Base-by-base conservation (phyloP, 2,888 invertebrate species). In the Liopterus haemorrhoidalis region DNA sequence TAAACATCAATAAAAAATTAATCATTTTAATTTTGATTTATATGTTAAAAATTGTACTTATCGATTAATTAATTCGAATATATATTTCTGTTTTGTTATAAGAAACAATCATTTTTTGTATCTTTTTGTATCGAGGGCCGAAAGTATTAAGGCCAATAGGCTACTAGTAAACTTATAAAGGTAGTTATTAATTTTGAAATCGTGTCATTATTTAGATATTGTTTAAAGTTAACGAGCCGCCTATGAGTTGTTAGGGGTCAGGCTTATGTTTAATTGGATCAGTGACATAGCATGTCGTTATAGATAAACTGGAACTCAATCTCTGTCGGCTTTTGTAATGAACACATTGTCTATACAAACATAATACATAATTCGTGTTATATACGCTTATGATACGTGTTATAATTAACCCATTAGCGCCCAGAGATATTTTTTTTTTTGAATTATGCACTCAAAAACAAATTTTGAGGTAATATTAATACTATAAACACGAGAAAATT, bases 281-380 rank as follows among this genome's bases (percentile, higher is more conserved):
- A 37, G 44, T 21, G 30, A 44, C 44, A 28, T 38, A 28, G 44
- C 38, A 37, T 44, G 44, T 38, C 30, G 28, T 21, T 30, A 30
- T 31, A 22, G 22, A 37, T 22, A 38, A 44, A 44, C 38, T 44
- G 44, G 44, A 44, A 44, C 30, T 44, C 44, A 44, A 44, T 44
- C 44, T 44, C 24, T 44, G 44, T 44, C 30, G 33, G 12, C 15
- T 22, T 40, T 16, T 3, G 18, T 18, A 15, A 14, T n/a, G n/a
- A n/a, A n/a, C n/a, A n/a, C n/a, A n/a, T n/a, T n/a, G n/a, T n/a
- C n/a, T n/a, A n/a, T n/a, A n/a, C n/a, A n/a, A n/a, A n/a, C n/a
- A n/a, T n/a, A n/a, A n/a, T n/a, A n/a, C n/a, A n/a, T n/a, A n/a
- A n/a, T n/a, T n/a, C n/a, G n/a, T n/a, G n/a, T n/a, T n/a, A n/a